Evolutionary conservation across 2,888 invertebrate genomes (phyloP).

Genomic region (Brachylomia viminalis): DNA sequence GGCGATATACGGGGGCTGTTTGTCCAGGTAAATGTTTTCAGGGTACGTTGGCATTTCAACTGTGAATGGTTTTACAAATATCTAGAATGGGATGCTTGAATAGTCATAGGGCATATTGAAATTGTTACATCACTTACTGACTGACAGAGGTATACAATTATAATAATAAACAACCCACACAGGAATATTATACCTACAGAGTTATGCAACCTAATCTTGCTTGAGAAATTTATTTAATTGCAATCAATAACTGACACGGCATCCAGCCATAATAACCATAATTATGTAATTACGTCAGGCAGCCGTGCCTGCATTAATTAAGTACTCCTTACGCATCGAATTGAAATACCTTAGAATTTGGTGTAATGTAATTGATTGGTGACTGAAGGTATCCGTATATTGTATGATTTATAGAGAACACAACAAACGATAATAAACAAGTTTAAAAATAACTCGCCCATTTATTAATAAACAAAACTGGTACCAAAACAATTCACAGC

Average conservation of each 20-base stretch:
- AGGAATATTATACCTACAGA: not conserved
- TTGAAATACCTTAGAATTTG: not conserved
- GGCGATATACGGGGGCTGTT: conserved; percentile 25
- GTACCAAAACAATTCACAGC: conserved; percentile 23
- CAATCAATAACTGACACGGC: conserved; percentile 19
- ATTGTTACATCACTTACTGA: not conserved
- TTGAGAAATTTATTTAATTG: not conserved
- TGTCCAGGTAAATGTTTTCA: conserved; percentile 44
- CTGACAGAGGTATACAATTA: too few species aligned
- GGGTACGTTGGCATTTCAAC: conserved; percentile 28
- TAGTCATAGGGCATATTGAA: not conserved
- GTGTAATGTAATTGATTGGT: not conserved
- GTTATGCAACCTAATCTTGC: not conserved
- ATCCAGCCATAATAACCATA: not conserved
- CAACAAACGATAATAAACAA: not conserved
- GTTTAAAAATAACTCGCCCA: not conserved
- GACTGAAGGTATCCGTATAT: not conserved
- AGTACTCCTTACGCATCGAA: not conserved
- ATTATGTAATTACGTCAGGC: not conserved
- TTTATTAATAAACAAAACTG: conserved; percentile 18
- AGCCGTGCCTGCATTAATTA: not conserved
- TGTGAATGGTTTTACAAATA: conserved; percentile 7
- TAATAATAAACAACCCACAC: not conserved
- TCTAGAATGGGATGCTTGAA: not conserved
- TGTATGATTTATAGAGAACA: not conserved